Base-by-base conservation (phyloP, 2,888 invertebrate genomes). In the Sphaerophoria rueppellii region DNA sequence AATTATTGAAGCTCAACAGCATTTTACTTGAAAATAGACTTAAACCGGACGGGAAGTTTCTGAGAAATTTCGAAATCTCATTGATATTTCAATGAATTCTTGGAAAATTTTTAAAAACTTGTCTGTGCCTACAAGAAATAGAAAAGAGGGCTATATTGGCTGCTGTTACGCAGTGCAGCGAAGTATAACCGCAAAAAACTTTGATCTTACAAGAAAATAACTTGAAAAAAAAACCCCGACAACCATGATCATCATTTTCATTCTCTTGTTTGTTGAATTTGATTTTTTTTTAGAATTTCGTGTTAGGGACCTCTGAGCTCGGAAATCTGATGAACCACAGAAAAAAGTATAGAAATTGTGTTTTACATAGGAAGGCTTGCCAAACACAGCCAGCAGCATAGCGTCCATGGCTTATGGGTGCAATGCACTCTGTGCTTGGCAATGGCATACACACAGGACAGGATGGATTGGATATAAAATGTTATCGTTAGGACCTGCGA, bases 271-370 rank as follows among this genome's bases (percentile, higher is more conserved):
- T 82, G 54, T 78, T 71, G 50, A 60, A 40, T 60, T 69, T 65
- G 24, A 24, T 61, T 71, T 75, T 79, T 67, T 50, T 83, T 83
- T 83, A 76, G 75, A 67, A 83, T 63, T 69, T 57, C 40, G 67
- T 63, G 43, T 76, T 79, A 80, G 80, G 71, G 83, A 16, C 32
- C 32, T 24, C 24, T 24, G 24, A 24, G 24, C 48, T 69, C 61
- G 61, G 83, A 83, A 80, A 79, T 79, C 79, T 80, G 80, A 80
- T 75, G 83, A 83, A 79, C 79, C 75, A 74, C 73, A 73, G 50
- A 73, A 55, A 73, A 34, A 69, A 70, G 24, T 24, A 24, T 24
- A 24, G 48, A 52, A 71, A 54, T 70, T 71, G 72, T 79, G 74
- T 74, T 67, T 70, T 70, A 70, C 50, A 54, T 77, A 60, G 57